These are phyloP conservation scores for Macrostomum cliftonense DNA, from an alignment of 2,888 invertebrate species.

Conservation along the genomic window DNA sequence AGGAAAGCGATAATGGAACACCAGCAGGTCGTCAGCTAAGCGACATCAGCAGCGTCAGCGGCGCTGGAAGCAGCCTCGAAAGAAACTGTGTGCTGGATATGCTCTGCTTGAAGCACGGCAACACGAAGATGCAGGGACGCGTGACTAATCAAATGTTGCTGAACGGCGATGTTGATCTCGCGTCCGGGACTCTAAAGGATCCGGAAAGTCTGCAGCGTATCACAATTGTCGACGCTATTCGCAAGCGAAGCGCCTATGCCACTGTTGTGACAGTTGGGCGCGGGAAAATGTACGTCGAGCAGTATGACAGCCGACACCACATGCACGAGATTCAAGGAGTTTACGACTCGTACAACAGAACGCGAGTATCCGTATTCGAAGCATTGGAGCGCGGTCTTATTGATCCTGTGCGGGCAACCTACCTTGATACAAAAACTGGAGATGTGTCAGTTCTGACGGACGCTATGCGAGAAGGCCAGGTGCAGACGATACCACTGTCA, in stretches of 20 bases:
- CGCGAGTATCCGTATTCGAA: conserved; percentile 57
- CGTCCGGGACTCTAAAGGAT: conserved; percentile 49
- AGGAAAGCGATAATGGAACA: no score
- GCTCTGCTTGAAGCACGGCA: no score
- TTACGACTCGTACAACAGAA: conserved; percentile 8
- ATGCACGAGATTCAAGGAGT: conserved; percentile 10
- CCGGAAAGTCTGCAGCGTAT: conserved; percentile 59
- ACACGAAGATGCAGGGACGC: neutral
- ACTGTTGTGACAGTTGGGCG: conserved; percentile 7
- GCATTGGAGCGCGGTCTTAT: conserved; percentile 59
- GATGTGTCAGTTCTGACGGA: conserved; percentile 64
- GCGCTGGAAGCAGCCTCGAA: no score
- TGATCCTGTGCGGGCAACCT: conserved; percentile 52
- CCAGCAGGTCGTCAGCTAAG: no score
- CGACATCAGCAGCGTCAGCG: no score
- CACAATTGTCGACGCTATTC: conserved; percentile 61
- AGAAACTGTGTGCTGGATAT: no score
- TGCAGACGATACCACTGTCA: conserved; percentile 41
- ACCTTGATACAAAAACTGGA: conserved; percentile 57
- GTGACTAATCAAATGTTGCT: conserved; percentile 8
- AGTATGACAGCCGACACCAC: conserved; percentile 6
- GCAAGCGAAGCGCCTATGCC: conserved; percentile 41
- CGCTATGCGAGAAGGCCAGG: conserved; percentile 69
- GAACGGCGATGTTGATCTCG: conserved; percentile 15
- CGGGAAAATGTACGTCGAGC: conserved; percentile 4